Conservation (phyloP, 2,797 vertebrate species). For the Melanotaenia boesemani region DNA sequence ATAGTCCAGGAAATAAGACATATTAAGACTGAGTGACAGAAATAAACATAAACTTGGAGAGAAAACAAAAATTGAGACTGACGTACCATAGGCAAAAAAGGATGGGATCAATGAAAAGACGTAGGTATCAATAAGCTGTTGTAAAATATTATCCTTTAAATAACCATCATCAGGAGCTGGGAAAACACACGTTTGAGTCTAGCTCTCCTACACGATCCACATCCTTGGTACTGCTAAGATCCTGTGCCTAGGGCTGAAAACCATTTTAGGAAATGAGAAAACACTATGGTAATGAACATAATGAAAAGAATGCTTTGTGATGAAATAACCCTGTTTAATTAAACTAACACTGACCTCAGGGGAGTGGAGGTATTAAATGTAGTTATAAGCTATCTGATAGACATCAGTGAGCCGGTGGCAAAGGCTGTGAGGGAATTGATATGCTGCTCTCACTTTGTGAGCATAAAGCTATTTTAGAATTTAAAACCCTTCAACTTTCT, state of each 20-base stretch:
- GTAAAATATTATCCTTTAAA: slow-evolving; percentile 38
- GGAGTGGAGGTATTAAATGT: slow-evolving; percentile 32
- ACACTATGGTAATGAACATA: slow-evolving; percentile 55
- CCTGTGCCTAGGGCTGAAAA: slow-evolving; percentile 38
- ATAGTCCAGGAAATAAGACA: slow-evolving; percentile 3
- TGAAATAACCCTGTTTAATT: slow-evolving; percentile 61
- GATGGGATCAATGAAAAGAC: slow-evolving; percentile 15
- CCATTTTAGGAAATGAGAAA: slow-evolving; percentile 61
- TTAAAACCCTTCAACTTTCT: background rate
- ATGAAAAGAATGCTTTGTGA: slow-evolving; percentile 52
- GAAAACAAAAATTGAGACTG: slow-evolving; percentile 16
- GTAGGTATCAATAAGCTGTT: slow-evolving; percentile 19
- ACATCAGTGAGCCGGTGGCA: slow-evolving; percentile 6
- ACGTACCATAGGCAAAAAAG: slow-evolving; percentile 16
- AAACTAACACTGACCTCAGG: slow-evolving; percentile 48
- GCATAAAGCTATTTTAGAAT: background rate
- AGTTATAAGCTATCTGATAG: slow-evolving; percentile 41
- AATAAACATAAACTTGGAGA: slow-evolving; percentile 1
- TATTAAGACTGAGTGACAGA: slow-evolving; percentile 5
- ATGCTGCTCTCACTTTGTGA: slow-evolving; percentile 20
- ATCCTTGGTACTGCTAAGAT: slow-evolving; percentile 29
- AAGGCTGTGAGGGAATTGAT: slow-evolving; percentile 32
- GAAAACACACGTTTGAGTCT: slow-evolving; percentile 45
- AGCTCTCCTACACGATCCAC: slow-evolving; percentile 15
- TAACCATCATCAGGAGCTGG: slow-evolving; percentile 14